phyloP scores from a whole-genome alignment of 2,113 vertebrate genomes.

The Anarhynchus alexandrinus region DNA sequence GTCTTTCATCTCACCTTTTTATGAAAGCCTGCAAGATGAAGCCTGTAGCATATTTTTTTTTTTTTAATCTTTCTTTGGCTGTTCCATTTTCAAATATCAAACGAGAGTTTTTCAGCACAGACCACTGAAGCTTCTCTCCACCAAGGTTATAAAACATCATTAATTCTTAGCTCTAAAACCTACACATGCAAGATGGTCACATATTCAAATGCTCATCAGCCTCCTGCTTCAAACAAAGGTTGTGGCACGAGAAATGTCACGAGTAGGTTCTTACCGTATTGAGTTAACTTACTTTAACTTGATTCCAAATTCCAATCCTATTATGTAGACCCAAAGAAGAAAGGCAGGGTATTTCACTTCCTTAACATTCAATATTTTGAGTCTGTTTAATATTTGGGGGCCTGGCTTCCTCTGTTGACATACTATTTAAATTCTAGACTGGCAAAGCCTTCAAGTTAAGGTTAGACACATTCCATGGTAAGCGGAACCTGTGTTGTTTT shows the following conservation, averaged over 20 bases:
- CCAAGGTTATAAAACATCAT: conserved; percentile 45
- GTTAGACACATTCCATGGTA: background rate
- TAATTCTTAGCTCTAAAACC: conserved; percentile 60
- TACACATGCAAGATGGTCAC: conserved; percentile 14
- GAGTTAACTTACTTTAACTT: background rate
- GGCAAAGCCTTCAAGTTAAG: background rate
- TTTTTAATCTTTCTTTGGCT: conserved; percentile 46
- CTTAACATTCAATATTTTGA: background rate
- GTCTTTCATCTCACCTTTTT: conserved; percentile 72
- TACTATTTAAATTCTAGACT: background rate
- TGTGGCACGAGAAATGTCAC: background rate
- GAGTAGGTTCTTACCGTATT: background rate
- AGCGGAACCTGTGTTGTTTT: background rate
- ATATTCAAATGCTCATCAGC: conserved; percentile 27
- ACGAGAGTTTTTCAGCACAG: conserved; percentile 42
- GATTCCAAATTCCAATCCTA: background rate
- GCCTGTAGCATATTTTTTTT: conserved; percentile 30
- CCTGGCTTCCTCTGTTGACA: background rate
- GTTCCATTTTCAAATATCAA: conserved; percentile 68
- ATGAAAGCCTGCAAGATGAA: conserved; percentile 62
- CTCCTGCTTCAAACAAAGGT: conserved; percentile 6
- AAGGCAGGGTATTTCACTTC: background rate
- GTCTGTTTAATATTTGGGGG: background rate
- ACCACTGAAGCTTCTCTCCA: conserved; percentile 43
- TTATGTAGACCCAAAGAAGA: background rate